Evolutionary conservation across 2,113 vertebrate species (phyloP).

Genomic region (Kobus ellipsiprymnus): DNA sequence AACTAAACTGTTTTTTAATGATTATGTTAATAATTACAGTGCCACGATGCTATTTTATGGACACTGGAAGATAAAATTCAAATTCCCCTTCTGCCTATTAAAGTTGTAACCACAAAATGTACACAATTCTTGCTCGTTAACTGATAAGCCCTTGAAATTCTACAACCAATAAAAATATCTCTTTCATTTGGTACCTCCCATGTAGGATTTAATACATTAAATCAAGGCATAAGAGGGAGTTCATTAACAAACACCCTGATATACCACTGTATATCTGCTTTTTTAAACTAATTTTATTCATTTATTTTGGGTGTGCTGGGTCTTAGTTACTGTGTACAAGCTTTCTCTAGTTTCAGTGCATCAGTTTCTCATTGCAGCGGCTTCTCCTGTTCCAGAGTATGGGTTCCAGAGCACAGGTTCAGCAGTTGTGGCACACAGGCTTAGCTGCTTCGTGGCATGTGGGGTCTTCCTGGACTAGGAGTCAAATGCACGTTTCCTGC

Average conservation of each 20-base stretch:
- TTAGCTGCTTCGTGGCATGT: background rate
- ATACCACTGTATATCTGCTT: background rate
- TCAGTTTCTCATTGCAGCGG: background rate
- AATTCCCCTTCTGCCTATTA: conserved; percentile 14
- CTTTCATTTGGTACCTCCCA: background rate
- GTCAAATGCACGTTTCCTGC: background rate
- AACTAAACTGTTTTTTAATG: conserved; percentile 76
- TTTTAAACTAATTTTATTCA: background rate
- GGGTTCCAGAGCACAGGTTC: background rate
- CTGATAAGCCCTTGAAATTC: background rate
- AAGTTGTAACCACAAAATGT: conserved; percentile 21
- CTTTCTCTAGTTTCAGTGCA: background rate
- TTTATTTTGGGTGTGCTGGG: background rate
- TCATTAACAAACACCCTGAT: background rate
- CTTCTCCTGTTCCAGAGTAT: background rate
- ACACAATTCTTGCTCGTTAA: background rate
- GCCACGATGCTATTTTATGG: conserved; percentile 52
- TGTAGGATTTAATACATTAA: background rate
- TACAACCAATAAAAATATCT: background rate
- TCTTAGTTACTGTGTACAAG: background rate
- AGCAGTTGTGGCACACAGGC: background rate
- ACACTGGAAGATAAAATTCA: conserved; percentile 52
- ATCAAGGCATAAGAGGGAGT: background rate
- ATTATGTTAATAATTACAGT: conserved; percentile 76
- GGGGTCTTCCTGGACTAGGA: background rate